These are phyloP conservation scores for Onychomys leucogaster DNA, from an alignment of 2,797 vertebrate genomes.

Conservation along the genomic window DNA sequence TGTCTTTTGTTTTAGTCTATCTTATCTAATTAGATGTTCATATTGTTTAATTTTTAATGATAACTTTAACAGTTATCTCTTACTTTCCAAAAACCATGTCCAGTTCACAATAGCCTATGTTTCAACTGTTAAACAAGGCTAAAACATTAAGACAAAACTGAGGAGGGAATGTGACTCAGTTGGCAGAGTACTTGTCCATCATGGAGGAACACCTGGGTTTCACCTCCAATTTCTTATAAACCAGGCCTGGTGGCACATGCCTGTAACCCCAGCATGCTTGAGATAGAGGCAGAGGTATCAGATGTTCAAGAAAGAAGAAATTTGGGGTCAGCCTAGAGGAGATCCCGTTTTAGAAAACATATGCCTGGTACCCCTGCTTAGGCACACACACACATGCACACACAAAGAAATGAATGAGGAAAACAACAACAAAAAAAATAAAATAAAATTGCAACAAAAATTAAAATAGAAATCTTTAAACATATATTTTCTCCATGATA, in stretches of 20 bases:
- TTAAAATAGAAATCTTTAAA: not conserved
- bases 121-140: not conserved
- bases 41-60: conserved; percentile 31
- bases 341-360: not conserved
- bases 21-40: not conserved
- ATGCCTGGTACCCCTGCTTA: not conserved
- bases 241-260: not conserved
- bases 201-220: not conserved
- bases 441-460: not conserved
- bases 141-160: not conserved
- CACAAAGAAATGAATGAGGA: not conserved
- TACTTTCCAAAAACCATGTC: not conserved
- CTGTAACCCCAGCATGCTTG: not conserved
- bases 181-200: not conserved
- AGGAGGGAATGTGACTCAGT: not conserved
- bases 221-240: not conserved
- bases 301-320: not conserved
- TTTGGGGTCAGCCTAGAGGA: not conserved
- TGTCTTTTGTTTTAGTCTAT: not conserved
- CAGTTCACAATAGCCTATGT: accelerated
- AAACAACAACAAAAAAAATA: not conserved
- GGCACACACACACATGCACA: not conserved
- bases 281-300: not conserved
- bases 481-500: not conserved
- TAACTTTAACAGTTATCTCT: not conserved